A percentile compares a stretch with the other conserved stretches of the same genome.
phyloP scores from a whole-genome alignment of 2,888 invertebrate genomes.

The Macrophya alboannulata region DNA sequence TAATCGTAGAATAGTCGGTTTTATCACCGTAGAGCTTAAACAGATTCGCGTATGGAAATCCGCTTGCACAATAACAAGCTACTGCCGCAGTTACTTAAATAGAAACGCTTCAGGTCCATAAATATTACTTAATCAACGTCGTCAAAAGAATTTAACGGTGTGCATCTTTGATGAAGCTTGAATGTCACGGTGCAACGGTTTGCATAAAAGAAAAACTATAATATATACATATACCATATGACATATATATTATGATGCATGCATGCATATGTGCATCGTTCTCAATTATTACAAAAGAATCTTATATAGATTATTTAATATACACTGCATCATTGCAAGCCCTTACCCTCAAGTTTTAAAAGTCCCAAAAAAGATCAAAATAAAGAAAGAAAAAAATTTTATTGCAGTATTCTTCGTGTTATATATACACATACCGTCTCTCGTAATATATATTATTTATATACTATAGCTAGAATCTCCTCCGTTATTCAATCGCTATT shows the following conservation, averaged over 20 bases:
- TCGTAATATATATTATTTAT: background rate
- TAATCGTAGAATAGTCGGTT: background rate
- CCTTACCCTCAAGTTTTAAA: background rate
- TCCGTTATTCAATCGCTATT: background rate
- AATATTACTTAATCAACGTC: slow-evolving; percentile 47
- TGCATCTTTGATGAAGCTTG: slow-evolving; percentile 28
- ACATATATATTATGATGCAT: background rate
- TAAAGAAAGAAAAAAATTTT: background rate
- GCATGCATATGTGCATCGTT: no score
- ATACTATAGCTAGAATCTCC: background rate
- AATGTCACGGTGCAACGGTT: background rate
- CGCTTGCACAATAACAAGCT: slow-evolving; percentile 31
- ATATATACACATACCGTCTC: background rate
- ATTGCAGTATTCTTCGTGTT: no score
- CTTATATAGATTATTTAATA: background rate
- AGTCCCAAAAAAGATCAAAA: no score
- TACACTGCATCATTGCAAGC: background rate
- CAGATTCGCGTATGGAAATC: slow-evolving; percentile 40
- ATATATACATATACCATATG: background rate
- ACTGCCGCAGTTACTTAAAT: slow-evolving; percentile 24
- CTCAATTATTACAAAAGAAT: background rate
- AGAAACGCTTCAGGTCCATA: slow-evolving; percentile 38
- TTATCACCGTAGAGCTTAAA: background rate
- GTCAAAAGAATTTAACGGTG: slow-evolving; percentile 39
- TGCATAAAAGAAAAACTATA: background rate